Percentiles rank a stretch among this genome's conserved stretches.
phyloP scores from a whole-genome alignment of 2,113 vertebrate species.

The Bettongia penicillata region DNA sequence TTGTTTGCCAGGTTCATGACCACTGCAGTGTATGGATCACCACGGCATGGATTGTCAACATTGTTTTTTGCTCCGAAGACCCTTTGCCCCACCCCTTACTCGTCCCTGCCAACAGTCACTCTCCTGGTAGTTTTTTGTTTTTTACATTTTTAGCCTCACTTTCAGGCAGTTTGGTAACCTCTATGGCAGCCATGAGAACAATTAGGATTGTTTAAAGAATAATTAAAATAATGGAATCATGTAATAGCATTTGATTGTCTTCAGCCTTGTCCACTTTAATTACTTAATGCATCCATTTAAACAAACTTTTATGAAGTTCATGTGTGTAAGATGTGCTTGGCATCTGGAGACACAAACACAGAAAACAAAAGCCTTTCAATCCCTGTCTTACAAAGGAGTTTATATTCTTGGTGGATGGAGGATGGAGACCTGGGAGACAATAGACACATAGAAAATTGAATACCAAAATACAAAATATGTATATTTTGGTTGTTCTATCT shows the following conservation, averaged over 20 bases:
- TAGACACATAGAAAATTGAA: background rate
- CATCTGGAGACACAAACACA: background rate
- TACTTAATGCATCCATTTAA: background rate
- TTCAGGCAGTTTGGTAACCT: background rate
- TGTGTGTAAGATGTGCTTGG: background rate
- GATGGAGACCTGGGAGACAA: background rate
- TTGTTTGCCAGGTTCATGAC: background rate
- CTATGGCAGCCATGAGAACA: background rate
- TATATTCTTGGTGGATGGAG: background rate
- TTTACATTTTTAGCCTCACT: background rate
- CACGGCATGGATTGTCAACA: background rate
- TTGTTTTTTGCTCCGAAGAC: background rate
- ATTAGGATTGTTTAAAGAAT: background rate
- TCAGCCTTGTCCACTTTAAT: background rate
- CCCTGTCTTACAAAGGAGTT: background rate
- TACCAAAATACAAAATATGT: background rate
- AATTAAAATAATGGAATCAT: background rate
- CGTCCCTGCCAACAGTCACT: background rate
- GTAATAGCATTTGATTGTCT: background rate
- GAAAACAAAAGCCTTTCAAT: background rate
- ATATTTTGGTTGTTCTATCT: background rate
- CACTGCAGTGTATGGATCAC: background rate
- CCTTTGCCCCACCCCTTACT: background rate
- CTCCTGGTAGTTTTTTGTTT: background rate
- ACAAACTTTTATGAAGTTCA: background rate